These are phyloP conservation scores for Dendrolimus punctatus DNA, from an alignment of 1,140 invertebrate species.

Conservation along the genomic window DNA sequence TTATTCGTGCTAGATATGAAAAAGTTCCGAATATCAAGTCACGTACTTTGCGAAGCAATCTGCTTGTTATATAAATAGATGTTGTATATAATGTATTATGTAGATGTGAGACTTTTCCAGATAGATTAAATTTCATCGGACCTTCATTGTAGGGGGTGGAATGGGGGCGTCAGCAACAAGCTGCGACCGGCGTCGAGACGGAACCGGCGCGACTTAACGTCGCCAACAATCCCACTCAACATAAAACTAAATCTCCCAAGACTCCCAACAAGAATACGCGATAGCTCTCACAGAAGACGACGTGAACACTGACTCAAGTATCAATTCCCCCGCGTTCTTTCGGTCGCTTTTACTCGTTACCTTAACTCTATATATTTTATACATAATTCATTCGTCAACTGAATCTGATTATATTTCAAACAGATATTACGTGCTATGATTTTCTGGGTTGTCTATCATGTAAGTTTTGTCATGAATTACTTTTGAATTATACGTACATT, in stretches of 20 bases:
- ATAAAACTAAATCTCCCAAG: slow-evolving; percentile 43
- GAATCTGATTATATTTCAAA: neutral
- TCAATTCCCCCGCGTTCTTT: slow-evolving; percentile 15
- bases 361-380: neutral
- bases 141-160: slow-evolving; percentile 10
- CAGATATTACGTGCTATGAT: too few relatives aligned
- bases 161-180: slow-evolving; percentile 27
- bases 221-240: slow-evolving; percentile 46
- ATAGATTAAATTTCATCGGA: slow-evolving; percentile 19
- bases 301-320: slow-evolving; percentile 20
- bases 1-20: too few relatives aligned
- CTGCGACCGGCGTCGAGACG: slow-evolving; percentile 36
- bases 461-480: too few relatives aligned
- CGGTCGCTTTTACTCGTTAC: slow-evolving; percentile 2
- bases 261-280: slow-evolving; percentile 23
- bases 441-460: too few relatives aligned
- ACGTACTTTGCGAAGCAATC: too few relatives aligned
- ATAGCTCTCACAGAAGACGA: slow-evolving; percentile 26
- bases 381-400: neutral
- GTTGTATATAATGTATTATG: too few relatives aligned
- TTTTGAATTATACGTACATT: too few relatives aligned
- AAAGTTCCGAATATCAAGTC: too few relatives aligned
- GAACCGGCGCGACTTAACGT: slow-evolving; percentile 41
- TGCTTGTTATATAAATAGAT: too few relatives aligned
- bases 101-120: slow-evolving; percentile 11